phyloP scores from a whole-genome alignment of 2,888 invertebrate species.

The Incurvaria masculella region DNA sequence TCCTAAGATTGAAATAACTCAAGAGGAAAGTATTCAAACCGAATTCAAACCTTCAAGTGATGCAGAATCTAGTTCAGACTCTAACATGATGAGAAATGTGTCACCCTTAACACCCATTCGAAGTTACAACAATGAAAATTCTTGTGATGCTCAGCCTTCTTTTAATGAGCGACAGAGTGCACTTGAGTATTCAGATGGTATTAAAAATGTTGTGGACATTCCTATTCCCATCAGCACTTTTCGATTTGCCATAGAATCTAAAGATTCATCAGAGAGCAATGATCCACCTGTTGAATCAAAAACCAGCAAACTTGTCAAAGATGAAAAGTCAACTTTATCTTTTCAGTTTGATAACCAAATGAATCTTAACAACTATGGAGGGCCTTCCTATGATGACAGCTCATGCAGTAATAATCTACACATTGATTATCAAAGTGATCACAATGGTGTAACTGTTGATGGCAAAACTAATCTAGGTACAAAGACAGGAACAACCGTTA shows the following conservation, averaged over 20 bases:
- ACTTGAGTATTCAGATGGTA: slow-evolving; percentile 25
- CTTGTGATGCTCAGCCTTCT: slow-evolving; percentile 47
- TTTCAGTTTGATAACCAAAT: slow-evolving; percentile 42
- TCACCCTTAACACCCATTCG: slow-evolving; percentile 48
- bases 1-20: slow-evolving; percentile 20
- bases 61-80: slow-evolving; percentile 38
- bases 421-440: slow-evolving; percentile 49
- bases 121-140: slow-evolving; percentile 48
- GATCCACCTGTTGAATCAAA: slow-evolving; percentile 12
- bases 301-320: not conserved
- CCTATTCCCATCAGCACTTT: slow-evolving; percentile 28
- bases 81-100: slow-evolving; percentile 43
- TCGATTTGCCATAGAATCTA: slow-evolving; percentile 39
- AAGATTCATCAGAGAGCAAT: slow-evolving; percentile 29
- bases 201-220: slow-evolving; percentile 25
- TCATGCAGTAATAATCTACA: slow-evolving; percentile 45
- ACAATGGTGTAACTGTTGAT: slow-evolving; percentile 20
- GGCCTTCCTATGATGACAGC: slow-evolving; percentile 43
- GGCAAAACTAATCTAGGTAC: slow-evolving; percentile 39
- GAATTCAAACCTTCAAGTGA: slow-evolving; percentile 31
- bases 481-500: slow-evolving; percentile 32
- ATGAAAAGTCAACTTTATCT: slow-evolving; percentile 23
- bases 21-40: slow-evolving; percentile 34
- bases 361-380: slow-evolving; percentile 38
- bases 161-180: slow-evolving; percentile 33